Percentiles rank a stretch among this genome's conserved stretches.
phyloP scores from a whole-genome alignment of 2,113 vertebrate genomes.

The Alaudala cheleensis region DNA sequence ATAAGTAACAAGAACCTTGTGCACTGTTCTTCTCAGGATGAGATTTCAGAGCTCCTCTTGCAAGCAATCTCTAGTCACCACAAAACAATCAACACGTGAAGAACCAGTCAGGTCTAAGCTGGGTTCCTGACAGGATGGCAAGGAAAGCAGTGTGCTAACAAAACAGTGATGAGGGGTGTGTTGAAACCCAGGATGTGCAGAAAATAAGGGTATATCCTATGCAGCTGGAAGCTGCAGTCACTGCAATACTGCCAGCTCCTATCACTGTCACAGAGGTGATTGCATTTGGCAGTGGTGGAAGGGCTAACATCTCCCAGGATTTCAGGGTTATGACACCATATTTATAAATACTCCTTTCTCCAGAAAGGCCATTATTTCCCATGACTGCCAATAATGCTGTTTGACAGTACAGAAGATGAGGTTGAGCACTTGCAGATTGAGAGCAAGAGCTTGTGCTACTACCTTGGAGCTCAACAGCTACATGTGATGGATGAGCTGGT shows the following conservation, averaged over 20 bases:
- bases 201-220: not conserved
- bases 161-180: not conserved
- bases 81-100: not conserved
- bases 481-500: not conserved
- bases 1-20: not conserved
- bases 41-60: not conserved
- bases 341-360: constrained; percentile 16
- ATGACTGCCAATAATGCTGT: not conserved
- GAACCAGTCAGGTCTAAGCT: not conserved
- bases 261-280: not conserved
- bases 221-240: not conserved
- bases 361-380: not conserved
- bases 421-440: not conserved
- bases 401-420: not conserved
- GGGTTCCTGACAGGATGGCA: not conserved
- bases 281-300: not conserved
- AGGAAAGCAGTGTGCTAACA: not conserved
- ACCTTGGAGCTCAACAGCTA: not conserved
- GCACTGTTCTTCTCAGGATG: not conserved
- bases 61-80: not conserved
- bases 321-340: constrained; percentile 1
- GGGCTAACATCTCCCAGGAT: not conserved
- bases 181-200: not conserved
- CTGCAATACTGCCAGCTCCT: not conserved
- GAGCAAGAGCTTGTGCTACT: not conserved